Percentiles rank a stretch among this genome's conserved stretches.
phyloP scores from a whole-genome alignment of 2,888 invertebrate genomes.

The Pegoplata infirma region DNA sequence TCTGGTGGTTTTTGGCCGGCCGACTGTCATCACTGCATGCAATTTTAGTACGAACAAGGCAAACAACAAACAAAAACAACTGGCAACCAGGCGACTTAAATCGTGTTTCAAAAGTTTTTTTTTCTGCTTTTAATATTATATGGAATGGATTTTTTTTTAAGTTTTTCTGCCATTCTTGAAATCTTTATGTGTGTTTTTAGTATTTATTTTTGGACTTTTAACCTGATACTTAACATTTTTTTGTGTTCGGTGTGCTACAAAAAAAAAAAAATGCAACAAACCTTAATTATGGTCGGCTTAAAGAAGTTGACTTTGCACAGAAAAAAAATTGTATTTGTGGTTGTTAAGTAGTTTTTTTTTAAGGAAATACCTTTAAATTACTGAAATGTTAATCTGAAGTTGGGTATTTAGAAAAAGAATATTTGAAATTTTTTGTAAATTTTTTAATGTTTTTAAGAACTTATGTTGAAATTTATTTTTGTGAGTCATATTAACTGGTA shows the following conservation, averaged over 20 bases:
- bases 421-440: neutral
- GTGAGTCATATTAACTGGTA: no score
- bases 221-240: slow-evolving; percentile 57
- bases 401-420: slow-evolving; percentile 8
- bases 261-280: slow-evolving; percentile 33
- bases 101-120: slow-evolving; percentile 53
- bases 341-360: slow-evolving; percentile 25
- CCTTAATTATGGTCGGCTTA: slow-evolving; percentile 56
- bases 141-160: slow-evolving; percentile 5
- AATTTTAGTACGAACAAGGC: slow-evolving; percentile 49
- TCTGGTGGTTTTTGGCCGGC: slow-evolving; percentile 49
- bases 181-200: slow-evolving; percentile 46
- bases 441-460: neutral
- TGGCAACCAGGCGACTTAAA: slow-evolving; percentile 59
- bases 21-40: slow-evolving; percentile 52
- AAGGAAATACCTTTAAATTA: slow-evolving; percentile 41
- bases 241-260: slow-evolving; percentile 12
- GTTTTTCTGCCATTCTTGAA: slow-evolving; percentile 48
- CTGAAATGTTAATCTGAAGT: slow-evolving; percentile 42
- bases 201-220: slow-evolving; percentile 63
- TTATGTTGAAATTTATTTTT: slow-evolving; percentile 2
- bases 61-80: slow-evolving; percentile 31
- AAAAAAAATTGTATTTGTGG: slow-evolving; percentile 11
- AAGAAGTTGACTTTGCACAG: slow-evolving; percentile 50
- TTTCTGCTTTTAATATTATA: slow-evolving; percentile 19